Evolutionary conservation across 2,113 vertebrate species (phyloP).

Genomic region (Pampusana beccarii): DNA sequence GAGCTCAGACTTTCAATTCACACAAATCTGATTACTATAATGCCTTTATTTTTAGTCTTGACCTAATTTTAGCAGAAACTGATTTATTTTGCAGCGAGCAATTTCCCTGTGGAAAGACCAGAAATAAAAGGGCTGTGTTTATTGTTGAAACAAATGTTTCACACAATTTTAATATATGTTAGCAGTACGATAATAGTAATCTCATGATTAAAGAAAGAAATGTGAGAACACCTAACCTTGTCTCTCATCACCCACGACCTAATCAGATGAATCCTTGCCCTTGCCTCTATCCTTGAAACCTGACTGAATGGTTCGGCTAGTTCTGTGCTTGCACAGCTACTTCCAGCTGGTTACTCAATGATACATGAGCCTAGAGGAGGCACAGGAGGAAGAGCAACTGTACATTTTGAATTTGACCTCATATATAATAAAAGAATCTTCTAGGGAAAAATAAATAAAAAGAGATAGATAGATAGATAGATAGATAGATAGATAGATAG

Average conservation of each 20-base stretch:
- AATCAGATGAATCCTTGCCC: not conserved
- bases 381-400: not conserved
- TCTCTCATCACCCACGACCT: not conserved
- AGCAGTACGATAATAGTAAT: not conserved
- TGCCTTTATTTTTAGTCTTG: not conserved
- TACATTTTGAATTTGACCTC: not conserved
- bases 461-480: too few species aligned
- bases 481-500: too few species aligned
- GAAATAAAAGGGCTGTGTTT: not conserved
- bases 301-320: not conserved
- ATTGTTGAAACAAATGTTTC: not conserved
- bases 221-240: not conserved
- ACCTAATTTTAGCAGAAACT: not conserved
- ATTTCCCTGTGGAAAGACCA: not conserved
- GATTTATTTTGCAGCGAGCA: not conserved
- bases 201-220: not conserved
- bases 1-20: not conserved
- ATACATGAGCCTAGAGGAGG: not conserved
- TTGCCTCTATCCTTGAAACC: not conserved
- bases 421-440: not conserved
- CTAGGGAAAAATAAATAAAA: not conserved
- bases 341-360: conserved; percentile 14
- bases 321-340: conserved; percentile 21
- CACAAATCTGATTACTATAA: not conserved
- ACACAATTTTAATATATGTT: not conserved